Evolutionary conservation across 2,113 vertebrate species (phyloP).

Genomic region (Balaeniceps rex): DNA sequence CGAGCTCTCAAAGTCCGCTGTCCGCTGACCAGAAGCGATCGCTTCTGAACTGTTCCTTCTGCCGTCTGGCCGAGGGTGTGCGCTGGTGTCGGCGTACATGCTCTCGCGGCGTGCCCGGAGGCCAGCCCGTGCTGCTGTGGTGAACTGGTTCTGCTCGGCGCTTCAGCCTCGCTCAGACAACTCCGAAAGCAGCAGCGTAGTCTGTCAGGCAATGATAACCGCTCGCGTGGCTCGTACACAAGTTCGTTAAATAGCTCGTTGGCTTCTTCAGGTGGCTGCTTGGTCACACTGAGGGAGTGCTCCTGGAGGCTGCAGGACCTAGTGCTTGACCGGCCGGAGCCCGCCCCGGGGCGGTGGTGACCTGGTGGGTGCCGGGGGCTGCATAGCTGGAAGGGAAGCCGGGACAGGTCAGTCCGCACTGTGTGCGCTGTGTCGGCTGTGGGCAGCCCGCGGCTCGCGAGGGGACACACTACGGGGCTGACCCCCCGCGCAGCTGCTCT

Average conservation of each 20-base stretch:
- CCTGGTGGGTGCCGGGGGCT: not conserved
- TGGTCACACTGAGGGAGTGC: not conserved
- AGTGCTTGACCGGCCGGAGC: not conserved
- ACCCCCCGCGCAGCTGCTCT: accelerated
- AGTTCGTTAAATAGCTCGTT: not conserved
- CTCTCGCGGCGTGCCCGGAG: accelerated
- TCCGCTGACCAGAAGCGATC: not conserved
- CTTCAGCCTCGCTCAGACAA: not conserved
- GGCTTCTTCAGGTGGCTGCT: not conserved
- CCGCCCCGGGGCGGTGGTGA: not conserved
- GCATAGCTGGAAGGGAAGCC: not conserved
- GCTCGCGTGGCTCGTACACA: not conserved
- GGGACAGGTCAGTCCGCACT: not conserved
- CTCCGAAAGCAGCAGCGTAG: not conserved
- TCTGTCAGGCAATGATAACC: accelerated
- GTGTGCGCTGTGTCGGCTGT: not conserved
- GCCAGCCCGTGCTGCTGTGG: not conserved
- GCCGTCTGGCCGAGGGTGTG: not conserved
- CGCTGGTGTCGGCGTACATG: accelerated
- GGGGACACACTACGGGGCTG: not conserved
- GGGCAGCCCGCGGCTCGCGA: not conserved
- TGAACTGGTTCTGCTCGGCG: not conserved
- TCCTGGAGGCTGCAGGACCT: not conserved
- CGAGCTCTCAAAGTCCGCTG: not conserved
- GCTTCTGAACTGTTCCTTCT: not conserved